Evolutionary conservation across 2,888 invertebrate genomes (phyloP).

Genomic region (Drosophila borborema): DNA sequence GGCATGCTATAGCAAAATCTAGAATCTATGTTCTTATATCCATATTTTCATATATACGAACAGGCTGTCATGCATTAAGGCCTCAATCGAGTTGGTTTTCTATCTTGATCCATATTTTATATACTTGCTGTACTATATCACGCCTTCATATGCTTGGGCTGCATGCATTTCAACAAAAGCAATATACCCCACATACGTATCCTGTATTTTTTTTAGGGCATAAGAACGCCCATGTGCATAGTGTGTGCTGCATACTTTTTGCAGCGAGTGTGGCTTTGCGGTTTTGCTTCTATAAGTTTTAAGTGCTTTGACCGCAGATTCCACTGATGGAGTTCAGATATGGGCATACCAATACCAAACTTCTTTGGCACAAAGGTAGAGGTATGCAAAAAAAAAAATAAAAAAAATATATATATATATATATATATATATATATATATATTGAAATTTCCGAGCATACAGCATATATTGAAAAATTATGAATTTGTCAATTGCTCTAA

Average conservation of each 20-base stretch:
- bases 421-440: no score
- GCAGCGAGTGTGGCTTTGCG: not conserved
- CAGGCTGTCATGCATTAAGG: no score
- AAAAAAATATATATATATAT: no score
- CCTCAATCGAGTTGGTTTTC: not conserved
- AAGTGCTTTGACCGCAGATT: not conserved
- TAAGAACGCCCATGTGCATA: not conserved
- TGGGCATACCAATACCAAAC: not conserved
- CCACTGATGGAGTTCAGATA: not conserved
- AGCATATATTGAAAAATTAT: no score
- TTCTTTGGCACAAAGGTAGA: not conserved
- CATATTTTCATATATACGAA: no score
- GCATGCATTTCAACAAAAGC: not conserved
- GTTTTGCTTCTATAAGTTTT: not conserved
- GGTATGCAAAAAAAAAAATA: no score
- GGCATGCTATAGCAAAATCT: no score
- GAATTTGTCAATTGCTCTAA: no score
- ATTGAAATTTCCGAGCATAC: no score
- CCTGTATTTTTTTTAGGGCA: not conserved
- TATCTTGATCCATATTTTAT: not conserved
- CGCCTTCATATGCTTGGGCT: not conserved
- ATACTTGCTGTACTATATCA: not conserved
- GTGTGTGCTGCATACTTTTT: not conserved
- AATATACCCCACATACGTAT: not conserved
- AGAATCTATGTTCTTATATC: no score